Percentiles rank a stretch among this genome's conserved stretches.
Conservation (phyloP, 2,113 vertebrate species). For the Eulemur macaco region DNA sequence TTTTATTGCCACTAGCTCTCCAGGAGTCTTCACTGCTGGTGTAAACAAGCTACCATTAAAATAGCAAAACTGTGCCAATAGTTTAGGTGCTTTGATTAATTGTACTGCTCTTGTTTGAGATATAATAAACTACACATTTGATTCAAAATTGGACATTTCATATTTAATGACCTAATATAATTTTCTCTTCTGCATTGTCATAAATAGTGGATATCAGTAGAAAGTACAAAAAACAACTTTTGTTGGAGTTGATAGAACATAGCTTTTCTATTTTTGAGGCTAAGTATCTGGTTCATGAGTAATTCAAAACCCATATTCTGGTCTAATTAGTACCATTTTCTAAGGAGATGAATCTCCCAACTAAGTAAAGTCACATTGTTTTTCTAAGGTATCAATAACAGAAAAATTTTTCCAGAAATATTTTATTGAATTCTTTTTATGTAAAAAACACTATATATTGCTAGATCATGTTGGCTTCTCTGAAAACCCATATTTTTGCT, state of each 20-base stretch:
- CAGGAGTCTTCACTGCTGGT: too few relatives aligned
- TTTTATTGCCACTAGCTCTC: too few relatives aligned
- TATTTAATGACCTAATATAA: too few relatives aligned
- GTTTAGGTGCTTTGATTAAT: too few relatives aligned
- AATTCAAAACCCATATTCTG: not conserved
- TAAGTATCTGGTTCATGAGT: not conserved
- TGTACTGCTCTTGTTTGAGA: too few relatives aligned
- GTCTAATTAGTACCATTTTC: not conserved
- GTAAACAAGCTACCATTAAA: too few relatives aligned
- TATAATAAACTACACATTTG: too few relatives aligned
- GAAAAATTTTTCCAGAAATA: not conserved
- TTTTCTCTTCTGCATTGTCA: not conserved
- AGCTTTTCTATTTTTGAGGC: not conserved
- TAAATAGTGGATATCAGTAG: not conserved
- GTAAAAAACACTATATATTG: not conserved
- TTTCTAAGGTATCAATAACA: not conserved
- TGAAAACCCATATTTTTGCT: not conserved
- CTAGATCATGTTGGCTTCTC: not conserved
- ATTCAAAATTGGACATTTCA: too few relatives aligned
- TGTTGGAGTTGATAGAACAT: not conserved
- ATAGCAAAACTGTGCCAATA: too few relatives aligned
- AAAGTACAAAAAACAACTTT: not conserved
- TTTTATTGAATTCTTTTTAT: not conserved
- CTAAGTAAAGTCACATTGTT: not conserved
- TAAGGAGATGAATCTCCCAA: not conserved